Base-by-base conservation (phyloP, 2,797 vertebrate species). In the Cephalopachus bancanus region DNA sequence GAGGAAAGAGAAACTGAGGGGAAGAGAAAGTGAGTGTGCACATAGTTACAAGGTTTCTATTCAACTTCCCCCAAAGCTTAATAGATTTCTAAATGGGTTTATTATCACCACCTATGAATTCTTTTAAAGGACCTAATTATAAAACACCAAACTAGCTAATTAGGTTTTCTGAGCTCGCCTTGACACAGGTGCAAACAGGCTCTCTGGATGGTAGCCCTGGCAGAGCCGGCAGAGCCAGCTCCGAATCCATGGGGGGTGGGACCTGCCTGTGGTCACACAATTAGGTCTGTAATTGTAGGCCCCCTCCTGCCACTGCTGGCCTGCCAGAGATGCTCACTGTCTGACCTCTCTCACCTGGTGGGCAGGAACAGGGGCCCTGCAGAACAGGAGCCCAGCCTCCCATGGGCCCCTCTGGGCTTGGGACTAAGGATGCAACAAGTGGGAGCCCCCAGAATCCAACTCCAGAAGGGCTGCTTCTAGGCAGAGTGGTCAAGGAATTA, bases 31-130 rank as follows among this genome's bases (percentile, higher is more conserved):
- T 17, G 20, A 69, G 37, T 78, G 37, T 22, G 80, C 79, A 88
- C 37, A 1, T 57, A 81, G 95, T 93, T 62, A 97, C 84, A 95
- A 97, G 95, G 88, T 97, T 97, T 98, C 97, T 93, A 96, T 97
- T 98, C 96, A 96, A 98, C 98, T 98, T 98, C 97, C 97, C 97
- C 96, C 97, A 98, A 98, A 98, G 98, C 98, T 98, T 98, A 98
- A 99, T 98, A 98, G 98, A 98, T 98, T 99, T 98, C 98, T 98
- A 99, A 99, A 99, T 99, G 99, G 99, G 99, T 99, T 99, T 99
- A 99, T 99, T 99, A 99, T 99, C 99, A 99, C 99, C 99, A 99
- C 99, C 99, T 99, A 99, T 99, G 99, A 99, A 99, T 99, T 99
- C 99, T 99, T 99, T 99, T 99, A 99, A 97, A 99, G 99, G 99